phyloP scores from a whole-genome alignment of 2,113 vertebrate species.

The human region GRCh38 chr3:41287501-41288000 shows the following conservation, averaged over 20 bases:
- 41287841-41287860: neutral
- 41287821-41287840: neutral
- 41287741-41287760: neutral
- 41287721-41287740: neutral
- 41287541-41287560: neutral
- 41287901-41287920: neutral
- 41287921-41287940: neutral
- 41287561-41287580: neutral
- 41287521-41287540: neutral
- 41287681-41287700: neutral
- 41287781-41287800: neutral
- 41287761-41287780: neutral
- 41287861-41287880: neutral
- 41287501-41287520: constrained; percentile 29
- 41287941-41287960: neutral
- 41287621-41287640: neutral
- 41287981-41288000: neutral
- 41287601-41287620: neutral
- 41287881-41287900: neutral
- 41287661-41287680: neutral
- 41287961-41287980: neutral
- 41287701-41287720: neutral
- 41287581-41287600: neutral
- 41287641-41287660: neutral
- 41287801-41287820: neutral